Evolutionary conservation across 2,888 invertebrate species (phyloP).

Genomic region (Scelioninae gen. 1): DNA sequence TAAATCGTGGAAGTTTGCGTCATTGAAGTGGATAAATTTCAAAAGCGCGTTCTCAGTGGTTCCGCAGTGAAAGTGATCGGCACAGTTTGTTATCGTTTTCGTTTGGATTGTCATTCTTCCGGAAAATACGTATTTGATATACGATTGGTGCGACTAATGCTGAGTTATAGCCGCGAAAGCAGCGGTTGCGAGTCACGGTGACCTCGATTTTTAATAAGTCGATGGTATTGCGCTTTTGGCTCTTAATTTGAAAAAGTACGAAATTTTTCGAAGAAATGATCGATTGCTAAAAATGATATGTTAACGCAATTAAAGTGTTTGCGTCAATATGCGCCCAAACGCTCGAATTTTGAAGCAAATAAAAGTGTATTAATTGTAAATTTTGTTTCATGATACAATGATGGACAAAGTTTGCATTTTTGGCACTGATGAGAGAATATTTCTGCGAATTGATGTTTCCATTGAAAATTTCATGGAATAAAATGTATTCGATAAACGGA

Average conservation of each 20-base stretch:
- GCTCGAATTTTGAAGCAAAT: too few species aligned
- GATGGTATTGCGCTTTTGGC: slow-evolving; percentile 8
- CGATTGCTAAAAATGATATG: too few species aligned
- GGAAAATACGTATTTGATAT: slow-evolving; percentile 33
- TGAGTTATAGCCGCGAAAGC: background rate
- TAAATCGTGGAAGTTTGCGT: slow-evolving; percentile 6
- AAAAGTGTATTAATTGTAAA: too few species aligned
- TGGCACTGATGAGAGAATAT: background rate
- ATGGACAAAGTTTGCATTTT: slow-evolving; percentile 2
- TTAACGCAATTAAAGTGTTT: too few species aligned
- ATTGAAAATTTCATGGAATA: background rate
- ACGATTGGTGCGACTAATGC: slow-evolving; percentile 8
- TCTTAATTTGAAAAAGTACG: too few species aligned
- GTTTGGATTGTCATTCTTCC: background rate
- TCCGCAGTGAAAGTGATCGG: slow-evolving; percentile 47
- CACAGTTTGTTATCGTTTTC: slow-evolving; percentile 41
- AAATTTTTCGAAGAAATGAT: background rate
- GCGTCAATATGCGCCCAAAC: too few species aligned
- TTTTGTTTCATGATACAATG: too few species aligned
- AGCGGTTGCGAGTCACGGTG: background rate
- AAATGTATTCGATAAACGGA: background rate
- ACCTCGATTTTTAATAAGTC: slow-evolving; percentile 10
- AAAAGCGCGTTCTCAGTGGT: too few species aligned
- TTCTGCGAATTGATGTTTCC: background rate
- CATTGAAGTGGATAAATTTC: slow-evolving; percentile 25